These are phyloP conservation scores for Globicephala melas DNA, from an alignment of 2,113 vertebrate genomes.

Conservation along the genomic window DNA sequence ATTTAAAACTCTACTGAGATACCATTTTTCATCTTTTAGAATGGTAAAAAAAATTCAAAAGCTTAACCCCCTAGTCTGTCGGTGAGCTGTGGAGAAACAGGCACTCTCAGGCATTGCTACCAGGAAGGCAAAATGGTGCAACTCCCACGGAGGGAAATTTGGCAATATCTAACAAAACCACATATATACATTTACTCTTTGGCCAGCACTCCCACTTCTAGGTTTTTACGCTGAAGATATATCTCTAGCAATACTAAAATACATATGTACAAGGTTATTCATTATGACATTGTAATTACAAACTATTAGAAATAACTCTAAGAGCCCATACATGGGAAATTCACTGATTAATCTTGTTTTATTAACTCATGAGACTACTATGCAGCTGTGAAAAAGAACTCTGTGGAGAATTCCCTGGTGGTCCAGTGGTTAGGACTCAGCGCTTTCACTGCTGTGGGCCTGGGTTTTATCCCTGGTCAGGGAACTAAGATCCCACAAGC, in stretches of 20 bases:
- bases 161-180: background rate
- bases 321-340: background rate
- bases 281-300: background rate
- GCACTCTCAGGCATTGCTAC: background rate
- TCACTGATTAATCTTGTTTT: background rate
- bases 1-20: conserved; percentile 1
- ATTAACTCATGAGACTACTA: background rate
- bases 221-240: background rate
- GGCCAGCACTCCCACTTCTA: background rate
- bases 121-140: background rate
- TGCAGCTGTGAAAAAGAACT: conserved; percentile 2
- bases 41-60: background rate
- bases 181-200: background rate
- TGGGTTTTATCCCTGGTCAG: background rate
- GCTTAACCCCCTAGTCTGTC: background rate
- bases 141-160: background rate
- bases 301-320: background rate
- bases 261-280: background rate
- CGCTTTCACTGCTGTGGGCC: background rate
- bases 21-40: conserved; percentile 2
- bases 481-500: background rate
- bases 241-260: background rate
- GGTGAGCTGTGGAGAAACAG: background rate
- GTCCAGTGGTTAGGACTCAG: background rate
- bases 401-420: background rate